Evolutionary conservation across 2,888 invertebrate genomes (phyloP).

Genomic region (Lepidochrysops patricia): DNA sequence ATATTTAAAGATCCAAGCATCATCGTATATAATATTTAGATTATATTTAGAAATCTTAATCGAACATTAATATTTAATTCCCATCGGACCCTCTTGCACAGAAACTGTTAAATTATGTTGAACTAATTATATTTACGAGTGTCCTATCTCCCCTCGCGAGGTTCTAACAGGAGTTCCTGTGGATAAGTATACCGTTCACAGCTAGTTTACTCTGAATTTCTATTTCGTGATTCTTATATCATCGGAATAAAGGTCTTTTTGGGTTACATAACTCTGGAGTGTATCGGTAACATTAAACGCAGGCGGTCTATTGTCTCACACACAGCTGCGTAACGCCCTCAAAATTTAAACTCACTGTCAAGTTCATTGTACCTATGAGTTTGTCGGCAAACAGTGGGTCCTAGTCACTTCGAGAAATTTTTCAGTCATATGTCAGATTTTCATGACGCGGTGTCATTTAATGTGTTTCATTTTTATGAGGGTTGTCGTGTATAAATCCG

Average conservation of each 20-base stretch:
- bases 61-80: background rate
- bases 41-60: no score
- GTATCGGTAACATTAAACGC: conserved; percentile 24
- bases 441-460: no score
- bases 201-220: no score
- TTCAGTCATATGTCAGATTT: background rate
- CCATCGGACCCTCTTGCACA: background rate
- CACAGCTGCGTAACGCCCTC: conserved; percentile 46
- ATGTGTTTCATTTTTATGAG: no score
- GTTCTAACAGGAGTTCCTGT: background rate
- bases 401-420: background rate
- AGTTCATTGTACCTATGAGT: conserved; percentile 49
- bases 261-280: no score
- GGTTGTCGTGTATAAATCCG: no score
- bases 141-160: background rate
- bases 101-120: background rate
- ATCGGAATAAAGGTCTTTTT: no score
- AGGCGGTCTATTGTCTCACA: conserved; percentile 41
- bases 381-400: conserved; percentile 12
- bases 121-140: conserved; percentile 7
- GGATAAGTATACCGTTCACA: conserved; percentile 15
- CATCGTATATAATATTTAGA: no score
- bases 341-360: conserved; percentile 55
- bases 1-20: no score
- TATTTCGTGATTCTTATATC: no score